Evolutionary conservation across 2,797 vertebrate species (phyloP), one percentile per base, ranked within the genome.

Genomic region (Lagocephalus sceleratus): DNA sequence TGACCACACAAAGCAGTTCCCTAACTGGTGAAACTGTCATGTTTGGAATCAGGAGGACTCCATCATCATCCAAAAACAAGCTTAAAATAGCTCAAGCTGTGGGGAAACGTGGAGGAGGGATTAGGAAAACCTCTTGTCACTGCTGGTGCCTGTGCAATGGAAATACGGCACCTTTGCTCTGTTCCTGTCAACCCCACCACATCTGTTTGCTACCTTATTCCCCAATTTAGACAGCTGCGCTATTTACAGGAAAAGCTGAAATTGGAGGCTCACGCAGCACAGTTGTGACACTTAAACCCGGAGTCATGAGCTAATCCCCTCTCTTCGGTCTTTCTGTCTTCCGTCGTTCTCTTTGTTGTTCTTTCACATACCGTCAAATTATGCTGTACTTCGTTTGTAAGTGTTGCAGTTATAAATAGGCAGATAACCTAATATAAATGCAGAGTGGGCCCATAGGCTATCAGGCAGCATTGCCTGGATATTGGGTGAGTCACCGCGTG

Each of bases 71-170:
- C 79, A 71, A 71, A 73, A 83, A 68, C 56, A 58, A 60, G 45
- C 77, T 75, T 72, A 79, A 88, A 86, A 87, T 85, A 85, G 72
- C 56, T 19, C 1, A 59, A 62, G 76, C 66, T 75, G 54, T 64
- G 63, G 73, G 73, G 76, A 78, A 80, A 78, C 48, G 23, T 71
- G 64, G 59, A 65, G 50, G 62, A 54, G 42, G 56, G 78, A 67
- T 68, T 67, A 70, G 68, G 63, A 78, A 79, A 82, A 83, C 79
- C 70, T 72, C 63, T 66, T 19, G 8, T 57, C 68, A 67, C 47
- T 74, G 66, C 57, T 15, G 57, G 68, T 71, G 74, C 81, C 39
- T 19, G 38, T 68, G 80, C 68, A 79, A 66, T 79, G 82, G 79
- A 87, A 85, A 85, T n/a, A 43, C 53, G 53, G 63, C 26, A 69